phyloP scores from a whole-genome alignment of 1,140 invertebrate species.

The Zeugodacus cucurbitae region DNA sequence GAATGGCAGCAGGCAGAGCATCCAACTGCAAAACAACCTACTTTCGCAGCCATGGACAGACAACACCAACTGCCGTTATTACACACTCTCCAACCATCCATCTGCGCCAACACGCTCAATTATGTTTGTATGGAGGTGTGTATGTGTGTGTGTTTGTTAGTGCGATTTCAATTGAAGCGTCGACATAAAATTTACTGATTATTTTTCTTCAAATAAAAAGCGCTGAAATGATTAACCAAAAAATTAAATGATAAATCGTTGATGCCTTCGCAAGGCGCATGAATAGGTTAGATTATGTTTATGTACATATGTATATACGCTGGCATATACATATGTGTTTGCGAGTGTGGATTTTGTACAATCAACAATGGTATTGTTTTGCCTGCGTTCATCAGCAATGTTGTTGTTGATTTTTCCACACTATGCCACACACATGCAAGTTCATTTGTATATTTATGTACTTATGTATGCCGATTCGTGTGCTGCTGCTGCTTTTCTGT shows the following conservation, averaged over 20 bases:
- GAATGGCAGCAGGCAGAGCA: background rate
- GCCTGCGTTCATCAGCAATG: background rate
- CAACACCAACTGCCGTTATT: background rate
- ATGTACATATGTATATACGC: background rate
- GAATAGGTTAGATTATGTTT: background rate
- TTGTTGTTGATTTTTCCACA: conserved; percentile 25
- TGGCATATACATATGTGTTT: background rate
- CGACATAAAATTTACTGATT: conserved; percentile 39
- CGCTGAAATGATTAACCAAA: conserved; percentile 44
- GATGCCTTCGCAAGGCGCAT: background rate
- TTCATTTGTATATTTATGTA: conserved; percentile 10
- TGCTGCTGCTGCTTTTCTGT: background rate
- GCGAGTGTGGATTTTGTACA: background rate
- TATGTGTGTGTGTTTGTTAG: background rate
- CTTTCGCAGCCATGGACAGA: background rate
- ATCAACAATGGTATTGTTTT: background rate
- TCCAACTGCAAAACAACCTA: conserved; percentile 23
- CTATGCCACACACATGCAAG: background rate
- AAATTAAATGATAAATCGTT: conserved; percentile 41
- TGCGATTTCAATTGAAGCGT: conserved; percentile 30
- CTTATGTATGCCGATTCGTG: background rate
- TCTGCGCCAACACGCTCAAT: background rate
- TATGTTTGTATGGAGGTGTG: background rate
- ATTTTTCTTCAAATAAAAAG: conserved; percentile 45
- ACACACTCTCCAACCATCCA: too few species aligned